Evolutionary conservation across 2,888 invertebrate species (phyloP).

Genomic region (Amphipoea lucens): DNA sequence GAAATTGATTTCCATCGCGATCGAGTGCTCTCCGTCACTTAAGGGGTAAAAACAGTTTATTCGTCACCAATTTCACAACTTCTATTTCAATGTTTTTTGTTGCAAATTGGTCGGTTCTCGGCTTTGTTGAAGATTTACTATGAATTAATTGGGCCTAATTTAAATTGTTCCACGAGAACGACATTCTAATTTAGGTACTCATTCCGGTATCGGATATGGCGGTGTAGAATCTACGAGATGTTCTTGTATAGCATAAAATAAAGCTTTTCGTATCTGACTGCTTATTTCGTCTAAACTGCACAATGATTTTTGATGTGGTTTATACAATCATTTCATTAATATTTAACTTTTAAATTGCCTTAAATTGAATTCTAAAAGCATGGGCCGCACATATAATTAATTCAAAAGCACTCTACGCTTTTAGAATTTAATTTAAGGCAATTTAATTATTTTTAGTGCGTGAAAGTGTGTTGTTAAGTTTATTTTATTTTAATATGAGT

Average conservation of each 20-base stretch:
- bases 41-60: constrained; percentile 76
- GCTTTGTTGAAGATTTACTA: constrained; percentile 66
- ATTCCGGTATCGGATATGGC: not conserved
- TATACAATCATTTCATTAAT: too few species aligned
- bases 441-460: too few species aligned
- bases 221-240: not conserved
- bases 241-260: too few species aligned
- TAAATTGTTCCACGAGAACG: constrained; percentile 19
- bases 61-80: constrained; percentile 77
- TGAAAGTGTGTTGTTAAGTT: not conserved
- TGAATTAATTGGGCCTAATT: constrained; percentile 65
- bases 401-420: too few species aligned
- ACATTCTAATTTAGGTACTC: constrained; percentile 9
- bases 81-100: constrained; percentile 74
- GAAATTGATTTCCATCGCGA: constrained; percentile 79
- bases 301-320: too few species aligned
- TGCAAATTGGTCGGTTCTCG: constrained; percentile 70
- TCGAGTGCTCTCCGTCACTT: constrained; percentile 74
- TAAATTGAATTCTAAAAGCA: too few species aligned
- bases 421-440: too few species aligned
- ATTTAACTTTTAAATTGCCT: too few species aligned
- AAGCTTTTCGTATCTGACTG: not conserved
- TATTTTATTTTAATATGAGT: not conserved
- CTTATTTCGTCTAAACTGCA: not conserved
- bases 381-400: too few species aligned